phyloP scores from a whole-genome alignment of 1,140 invertebrate genomes.

The Solenopsis fugax region DNA sequence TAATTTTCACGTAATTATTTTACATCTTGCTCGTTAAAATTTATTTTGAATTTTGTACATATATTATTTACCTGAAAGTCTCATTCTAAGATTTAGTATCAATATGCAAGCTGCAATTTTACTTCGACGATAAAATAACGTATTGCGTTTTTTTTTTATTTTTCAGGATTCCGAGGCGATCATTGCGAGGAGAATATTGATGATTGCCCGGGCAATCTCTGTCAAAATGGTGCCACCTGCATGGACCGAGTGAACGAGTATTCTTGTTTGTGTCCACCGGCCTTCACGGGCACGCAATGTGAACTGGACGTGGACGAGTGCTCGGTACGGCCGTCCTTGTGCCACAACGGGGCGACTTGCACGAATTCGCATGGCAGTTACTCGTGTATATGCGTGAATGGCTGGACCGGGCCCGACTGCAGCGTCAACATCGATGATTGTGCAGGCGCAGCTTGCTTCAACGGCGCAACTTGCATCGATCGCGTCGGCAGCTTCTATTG shows the following conservation, averaged over 20 bases:
- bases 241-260: slow-evolving; percentile 95
- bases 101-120: background rate
- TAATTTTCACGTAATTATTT: slow-evolving; percentile 17
- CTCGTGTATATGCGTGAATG: slow-evolving; percentile 98
- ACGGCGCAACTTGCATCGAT: slow-evolving; percentile 98
- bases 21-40: no score
- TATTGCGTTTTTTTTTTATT: slow-evolving; percentile 63
- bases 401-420: slow-evolving; percentile 97
- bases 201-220: slow-evolving; percentile 95
- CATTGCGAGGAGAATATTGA: slow-evolving; percentile 97
- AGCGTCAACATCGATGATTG: slow-evolving; percentile 98
- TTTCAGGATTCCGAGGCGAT: slow-evolving; percentile 93
- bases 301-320: slow-evolving; percentile 94
- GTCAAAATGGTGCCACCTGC: slow-evolving; percentile 96
- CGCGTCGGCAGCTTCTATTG: slow-evolving; percentile 98
- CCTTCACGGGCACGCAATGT: slow-evolving; percentile 95
- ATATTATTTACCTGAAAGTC: background rate
- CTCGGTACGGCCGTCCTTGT: slow-evolving; percentile 92
- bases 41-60: background rate
- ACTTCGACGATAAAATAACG: background rate
- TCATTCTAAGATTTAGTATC: background rate
- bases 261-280: slow-evolving; percentile 94
- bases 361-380: slow-evolving; percentile 96
- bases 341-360: slow-evolving; percentile 98
- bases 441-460: slow-evolving; percentile 96